Base-by-base conservation (phyloP, 2,888 invertebrate species). In the Litoditis marina region DNA sequence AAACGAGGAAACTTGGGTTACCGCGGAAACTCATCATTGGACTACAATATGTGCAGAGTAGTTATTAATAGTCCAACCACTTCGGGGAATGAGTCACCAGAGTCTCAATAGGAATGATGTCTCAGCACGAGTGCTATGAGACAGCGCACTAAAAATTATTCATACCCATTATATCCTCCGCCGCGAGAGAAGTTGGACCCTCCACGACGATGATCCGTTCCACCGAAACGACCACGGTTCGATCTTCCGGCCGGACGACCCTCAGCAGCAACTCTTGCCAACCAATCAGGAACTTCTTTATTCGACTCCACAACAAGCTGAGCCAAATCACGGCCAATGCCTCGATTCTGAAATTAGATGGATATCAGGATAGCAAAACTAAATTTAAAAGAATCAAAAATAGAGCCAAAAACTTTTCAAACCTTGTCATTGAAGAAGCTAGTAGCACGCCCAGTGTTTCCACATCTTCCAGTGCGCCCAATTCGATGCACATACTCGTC, bases 401-500 rank as follows among this genome's bases (percentile, higher is more conserved):
- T n/a, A n/a, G n/a, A n/a, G n/a, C n/a, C n/a, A 50, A 2, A 7
- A 7, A 11, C 22, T 50, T 7, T n/a, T n/a, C 55, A n/a, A 11
- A 68, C 69, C 63, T 76, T 71, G 42, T 74, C 73, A 42, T 69
- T 71, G 70, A 76, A 73, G 66, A 76, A 76, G 32, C 74, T 73
- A 2, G 74, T 74, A 46, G 76, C 72, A 7, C 60, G 66, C 61
- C 76, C 76, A 13, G 60, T 50, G 47, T 76, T 76, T 60, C 76
- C 76, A 30, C 72, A 73, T 31, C 76, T 47, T 58, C 76, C 76
- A 5, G 76, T 76, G 58, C 76, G 63, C 52, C 76, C 76, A 51
- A 76, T 76, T 27, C 76, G 66, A 57, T 76, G 76, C 27, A 76
- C 73, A 52, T 76, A 76, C 57, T 76, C 76, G 44, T 76, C 76